Evolutionary conservation across 2,888 invertebrate species (phyloP), one percentile per base, ranked within the genome.

Genomic region (Lasioglossum zephyrum): DNA sequence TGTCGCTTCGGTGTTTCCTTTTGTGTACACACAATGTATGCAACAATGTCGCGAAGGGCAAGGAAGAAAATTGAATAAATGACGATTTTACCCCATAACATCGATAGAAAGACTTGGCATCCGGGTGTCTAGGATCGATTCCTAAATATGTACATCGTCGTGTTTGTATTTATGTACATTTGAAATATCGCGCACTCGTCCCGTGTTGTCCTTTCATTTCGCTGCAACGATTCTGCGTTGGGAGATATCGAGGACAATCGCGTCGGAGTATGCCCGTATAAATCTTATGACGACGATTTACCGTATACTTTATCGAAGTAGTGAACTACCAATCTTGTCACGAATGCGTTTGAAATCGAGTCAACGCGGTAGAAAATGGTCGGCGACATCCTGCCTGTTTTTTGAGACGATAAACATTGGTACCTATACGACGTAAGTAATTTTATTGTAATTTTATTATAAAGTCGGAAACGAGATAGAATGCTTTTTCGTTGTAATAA

Each of bases 301-400:
- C 53, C 63, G 31, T 72, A 39, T 26, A 79, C 44, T 73, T 76
- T 73, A 53, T 63, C 77, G 44, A 73, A 74, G 49, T 22, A 47
- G 73, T 39, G 16, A 53, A 31, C 18, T 41, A 39, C 57, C 63
- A 22, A 60, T 74, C 72, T 41, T 49, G 57, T 60, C 76, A 69
- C 66, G 44, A 53, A 77, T 70, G n/a, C 70, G 66, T 66, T 72
- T 49, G 39, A 18, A 78, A 79, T 76, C 22, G 78, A 31, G 75
- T 85, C 73, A 22, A 80, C 47, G 36, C 60, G 63, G 18, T 70
- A 39, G 77, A 78, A 82, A 84, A 73, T 75, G 69, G 4, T 8
- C 36, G 72, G 57, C 76, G 69, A 76, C 57, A 73, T 26, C 1
- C 13, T 16, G 26, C 16, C 31, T 31, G 31, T 1, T 31, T 13